Base-by-base conservation (phyloP, 2,888 invertebrate species). In the Empis stercorea region DNA sequence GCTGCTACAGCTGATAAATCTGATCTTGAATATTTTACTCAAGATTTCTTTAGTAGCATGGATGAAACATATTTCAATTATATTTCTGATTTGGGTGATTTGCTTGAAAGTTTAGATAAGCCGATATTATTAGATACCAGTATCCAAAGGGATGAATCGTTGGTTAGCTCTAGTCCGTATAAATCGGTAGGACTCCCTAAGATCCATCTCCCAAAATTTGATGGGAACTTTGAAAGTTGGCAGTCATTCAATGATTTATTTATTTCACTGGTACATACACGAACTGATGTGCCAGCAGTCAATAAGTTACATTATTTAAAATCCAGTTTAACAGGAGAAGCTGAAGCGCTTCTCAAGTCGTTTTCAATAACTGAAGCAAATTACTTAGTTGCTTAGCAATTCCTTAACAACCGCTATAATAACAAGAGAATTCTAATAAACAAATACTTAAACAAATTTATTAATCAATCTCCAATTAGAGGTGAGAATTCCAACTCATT, bases 241-340 rank as follows among this genome's bases (percentile, higher is more conserved):
- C 11, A 13, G 16, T 14, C 30, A 10, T 43, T 43, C 17, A 14
- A 34, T 16, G 32, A 43, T 13, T 30, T 43, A 14, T 43, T 27
- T 30, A 43, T 17, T 6, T 32, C 15, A 11, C 13, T 43, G 34
- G 32, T 32, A 9, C 34, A 43, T n/a, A 20, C 15, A 11, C 30
- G 17, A 13, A 14, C 14, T 10, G 15, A 30, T 16, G 16, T 43
- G 1, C 23, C 10, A 17, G 14, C 14, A 16, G 43, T 43, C 13
- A 16, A 43, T 16, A 43, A 43, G 16, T 13, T 43, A 11, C 43
- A 43, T 34, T 43, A 43, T 34, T 43, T 43, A 17, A 23, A 30
- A 4, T 15, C 15, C 10, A 16, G 15, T 15, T 20, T 43, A 17
- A 32, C 15, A 32, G 34, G 11, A 10, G 43, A 32, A 11, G 34